These are phyloP conservation scores for Hyla sarda DNA, from an alignment of 2,113 vertebrate species.

Conservation along the genomic window DNA sequence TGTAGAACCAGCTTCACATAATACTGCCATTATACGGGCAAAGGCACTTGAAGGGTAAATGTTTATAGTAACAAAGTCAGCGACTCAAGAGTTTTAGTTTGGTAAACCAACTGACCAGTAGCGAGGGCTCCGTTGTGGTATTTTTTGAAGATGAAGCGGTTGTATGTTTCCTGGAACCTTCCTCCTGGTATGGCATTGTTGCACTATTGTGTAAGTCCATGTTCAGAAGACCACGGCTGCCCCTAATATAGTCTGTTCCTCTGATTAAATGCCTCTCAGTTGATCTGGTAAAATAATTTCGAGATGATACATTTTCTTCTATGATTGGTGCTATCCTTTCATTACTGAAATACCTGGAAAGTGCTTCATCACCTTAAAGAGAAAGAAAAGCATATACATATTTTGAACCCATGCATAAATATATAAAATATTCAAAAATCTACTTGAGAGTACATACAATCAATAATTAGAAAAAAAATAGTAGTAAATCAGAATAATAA, in stretches of 20 bases:
- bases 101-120: conserved; percentile 86
- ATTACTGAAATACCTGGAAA: conserved; percentile 90
- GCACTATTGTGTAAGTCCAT: conserved; percentile 86
- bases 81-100: conserved; percentile 89
- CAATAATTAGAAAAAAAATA: no score
- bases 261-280: conserved; percentile 80
- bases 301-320: conserved; percentile 79
- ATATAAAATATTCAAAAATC: neutral
- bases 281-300: conserved; percentile 77
- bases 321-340: conserved; percentile 88
- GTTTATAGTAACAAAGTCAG: conserved; percentile 71
- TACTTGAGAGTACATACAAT: no score
- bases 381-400: conserved; percentile 11
- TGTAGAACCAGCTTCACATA: conserved; percentile 44
- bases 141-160: conserved; percentile 65
- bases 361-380: conserved; percentile 75
- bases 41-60: conserved; percentile 74
- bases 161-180: conserved; percentile 72
- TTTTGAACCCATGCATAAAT: neutral
- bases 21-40: conserved; percentile 64
- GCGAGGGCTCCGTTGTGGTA: conserved; percentile 79
- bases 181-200: conserved; percentile 88
- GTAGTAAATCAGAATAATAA: no score
- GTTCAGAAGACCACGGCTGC: conserved; percentile 83
- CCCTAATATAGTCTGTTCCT: conserved; percentile 88